These are phyloP conservation scores for Bembecia ichneumoniformis DNA, from an alignment of 2,888 invertebrate genomes.

Conservation along the genomic window DNA sequence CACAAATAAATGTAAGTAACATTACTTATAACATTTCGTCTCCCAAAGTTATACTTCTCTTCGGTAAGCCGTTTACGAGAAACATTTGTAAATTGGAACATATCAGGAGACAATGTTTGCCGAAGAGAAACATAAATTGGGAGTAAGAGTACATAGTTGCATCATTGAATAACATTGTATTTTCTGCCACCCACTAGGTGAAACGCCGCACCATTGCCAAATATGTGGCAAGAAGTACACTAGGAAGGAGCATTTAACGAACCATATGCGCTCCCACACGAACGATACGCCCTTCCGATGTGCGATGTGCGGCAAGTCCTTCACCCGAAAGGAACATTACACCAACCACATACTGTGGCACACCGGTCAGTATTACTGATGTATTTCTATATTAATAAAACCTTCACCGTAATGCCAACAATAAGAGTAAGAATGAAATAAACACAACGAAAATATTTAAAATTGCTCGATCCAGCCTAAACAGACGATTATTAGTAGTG, in stretches of 20 bases:
- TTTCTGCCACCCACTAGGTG: slow-evolving; percentile 75
- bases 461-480: no score
- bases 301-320: slow-evolving; percentile 90
- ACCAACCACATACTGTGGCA: slow-evolving; percentile 93
- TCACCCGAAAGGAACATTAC: slow-evolving; percentile 91
- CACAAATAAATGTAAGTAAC: slow-evolving; percentile 11
- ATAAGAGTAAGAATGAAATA: no score
- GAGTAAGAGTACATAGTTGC: slow-evolving; percentile 49
- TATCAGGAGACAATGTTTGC: slow-evolving; percentile 8
- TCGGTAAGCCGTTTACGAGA: slow-evolving; percentile 3
- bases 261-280: slow-evolving; percentile 90
- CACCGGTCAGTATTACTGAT: slow-evolving; percentile 72
- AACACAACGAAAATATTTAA: no score
- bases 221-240: slow-evolving; percentile 91
- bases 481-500: not conserved
- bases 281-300: slow-evolving; percentile 91
- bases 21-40: slow-evolving; percentile 19
- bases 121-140: slow-evolving; percentile 13
- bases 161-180: slow-evolving; percentile 69
- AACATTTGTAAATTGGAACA: slow-evolving; percentile 1
- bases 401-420: no score
- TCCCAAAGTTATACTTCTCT: slow-evolving; percentile 19
- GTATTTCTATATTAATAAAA: not conserved
- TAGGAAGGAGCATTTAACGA: slow-evolving; percentile 89
- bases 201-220: slow-evolving; percentile 90